These are phyloP conservation scores for Trematomus loennbergii DNA, from an alignment of 2,113 vertebrate species.

Conservation along the genomic window DNA sequence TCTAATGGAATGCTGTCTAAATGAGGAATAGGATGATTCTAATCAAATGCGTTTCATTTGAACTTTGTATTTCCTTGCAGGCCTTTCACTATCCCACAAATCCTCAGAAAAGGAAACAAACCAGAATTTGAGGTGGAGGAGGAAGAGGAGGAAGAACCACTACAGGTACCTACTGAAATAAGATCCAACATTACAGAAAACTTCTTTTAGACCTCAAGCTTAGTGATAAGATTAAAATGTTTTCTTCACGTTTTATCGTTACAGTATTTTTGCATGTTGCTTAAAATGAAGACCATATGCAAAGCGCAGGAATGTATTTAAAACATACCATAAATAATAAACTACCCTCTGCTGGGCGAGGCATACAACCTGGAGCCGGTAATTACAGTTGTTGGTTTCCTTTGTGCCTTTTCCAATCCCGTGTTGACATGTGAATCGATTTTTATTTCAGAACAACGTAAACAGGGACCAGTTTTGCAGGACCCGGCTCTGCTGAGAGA, in stretches of 20 bases:
- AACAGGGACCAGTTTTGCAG: constrained; percentile 93
- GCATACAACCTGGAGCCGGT: too few relatives aligned
- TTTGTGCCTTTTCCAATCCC: not conserved
- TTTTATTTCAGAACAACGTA: constrained; percentile 62
- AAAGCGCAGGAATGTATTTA: too few relatives aligned
- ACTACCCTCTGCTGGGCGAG: not conserved
- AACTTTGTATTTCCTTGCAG: constrained; percentile 72
- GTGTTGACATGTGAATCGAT: not conserved
- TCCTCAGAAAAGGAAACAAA: constrained; percentile 84
- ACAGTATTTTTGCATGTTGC: too few relatives aligned
- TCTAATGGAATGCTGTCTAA: not conserved
- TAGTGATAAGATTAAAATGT: not conserved
- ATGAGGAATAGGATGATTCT: not conserved
- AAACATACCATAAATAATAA: not conserved
- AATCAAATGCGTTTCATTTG: not conserved
- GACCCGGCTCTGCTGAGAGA: constrained; percentile 93
- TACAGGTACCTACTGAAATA: constrained; percentile 32
- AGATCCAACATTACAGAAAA: not conserved
- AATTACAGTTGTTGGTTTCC: not conserved
- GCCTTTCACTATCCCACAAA: constrained; percentile 92
- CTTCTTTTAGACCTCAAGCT: not conserved
- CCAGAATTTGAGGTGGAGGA: constrained; percentile 81
- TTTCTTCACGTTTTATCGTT: too few relatives aligned
- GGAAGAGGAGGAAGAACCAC: constrained; percentile 80
- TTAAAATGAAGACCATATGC: not conserved